Base-by-base conservation (phyloP, 2,888 invertebrate species). In the Plusia festucae region DNA sequence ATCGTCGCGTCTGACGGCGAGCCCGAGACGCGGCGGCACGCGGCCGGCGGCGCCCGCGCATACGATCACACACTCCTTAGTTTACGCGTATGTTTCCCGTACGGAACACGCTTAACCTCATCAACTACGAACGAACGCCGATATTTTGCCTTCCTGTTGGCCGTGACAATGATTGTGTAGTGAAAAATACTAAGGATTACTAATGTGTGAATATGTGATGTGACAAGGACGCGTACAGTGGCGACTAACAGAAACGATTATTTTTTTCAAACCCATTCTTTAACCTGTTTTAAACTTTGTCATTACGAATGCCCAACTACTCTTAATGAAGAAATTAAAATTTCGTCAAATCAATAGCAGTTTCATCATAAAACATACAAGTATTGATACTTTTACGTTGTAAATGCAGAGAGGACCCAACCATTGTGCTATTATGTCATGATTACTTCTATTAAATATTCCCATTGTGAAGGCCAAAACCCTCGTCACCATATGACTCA, bases 71-170 rank as follows among this genome's bases (percentile, higher is more conserved):
- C 85, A 78, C 85, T 82, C 80, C 86, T 90, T 91, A 92, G 92
- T 93, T 83, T 83, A 84, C 91, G 91, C 88, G 90, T 81, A 88
- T 90, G 89, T 86, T 90, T 82, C 87, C 83, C 79, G 80, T 84
- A 85, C 82, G 82, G 81, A 86, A 84, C 90, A 90, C 90, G 90
- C 88, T 81, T 85, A 83, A 81, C 79, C 70, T 83, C 74, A 81
- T 73, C 77, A 75, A 77, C 69, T 78, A 76, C 75, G 55, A 40
- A 53, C 76, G 55, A 40, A 53, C 53, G 54, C 65, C 72, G 73
- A 63, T 80, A 65, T 77, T 74, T 76, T 58, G 66, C 54, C 60
- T 78, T 70, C 64, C 69, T 73, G 71, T 63, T 70, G 55, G 34
- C 55, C 54, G 59, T 67, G 63, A 61, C 62, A 68, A 62, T 72